Percentiles rank a stretch among this genome's conserved stretches.
phyloP scores from a whole-genome alignment of 2,797 vertebrate species.

The Catharus ustulatus region DNA sequence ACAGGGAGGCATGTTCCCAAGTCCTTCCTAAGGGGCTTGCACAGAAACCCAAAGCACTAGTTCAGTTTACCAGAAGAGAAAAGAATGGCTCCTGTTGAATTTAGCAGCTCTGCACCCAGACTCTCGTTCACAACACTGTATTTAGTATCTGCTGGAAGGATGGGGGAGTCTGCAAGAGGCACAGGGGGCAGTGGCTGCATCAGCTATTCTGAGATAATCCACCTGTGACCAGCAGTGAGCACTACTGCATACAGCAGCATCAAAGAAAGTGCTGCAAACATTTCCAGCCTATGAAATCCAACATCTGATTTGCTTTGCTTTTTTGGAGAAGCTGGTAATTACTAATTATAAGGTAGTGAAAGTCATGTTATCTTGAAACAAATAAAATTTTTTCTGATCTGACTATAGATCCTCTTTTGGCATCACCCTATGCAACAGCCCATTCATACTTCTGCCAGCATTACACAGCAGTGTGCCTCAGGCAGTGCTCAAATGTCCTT shows the following conservation, averaged over 20 bases:
- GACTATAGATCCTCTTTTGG: not conserved
- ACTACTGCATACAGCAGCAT: not conserved
- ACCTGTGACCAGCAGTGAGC: not conserved
- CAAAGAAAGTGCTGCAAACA: not conserved
- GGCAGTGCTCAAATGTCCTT: not conserved
- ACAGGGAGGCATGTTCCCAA: accelerated
- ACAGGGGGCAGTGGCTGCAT: not conserved
- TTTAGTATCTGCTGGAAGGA: not conserved
- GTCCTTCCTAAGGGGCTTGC: not conserved
- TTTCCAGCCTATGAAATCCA: not conserved
- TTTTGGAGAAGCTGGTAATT: not conserved
- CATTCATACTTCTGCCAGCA: not conserved
- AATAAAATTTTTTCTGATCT: not conserved
- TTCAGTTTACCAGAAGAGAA: not conserved
- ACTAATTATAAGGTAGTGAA: not conserved
- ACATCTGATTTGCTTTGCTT: not conserved
- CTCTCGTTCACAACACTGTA: not conserved
- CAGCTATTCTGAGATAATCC: not conserved
- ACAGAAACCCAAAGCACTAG: not conserved
- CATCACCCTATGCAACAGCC: not conserved
- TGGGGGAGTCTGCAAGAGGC: not conserved
- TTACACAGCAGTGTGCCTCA: not conserved
- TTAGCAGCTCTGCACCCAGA: not conserved
- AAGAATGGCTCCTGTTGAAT: not conserved
- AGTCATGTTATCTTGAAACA: not conserved